Evolutionary conservation across 2,888 invertebrate species (phyloP).

Genomic region (Busseola fusca): DNA sequence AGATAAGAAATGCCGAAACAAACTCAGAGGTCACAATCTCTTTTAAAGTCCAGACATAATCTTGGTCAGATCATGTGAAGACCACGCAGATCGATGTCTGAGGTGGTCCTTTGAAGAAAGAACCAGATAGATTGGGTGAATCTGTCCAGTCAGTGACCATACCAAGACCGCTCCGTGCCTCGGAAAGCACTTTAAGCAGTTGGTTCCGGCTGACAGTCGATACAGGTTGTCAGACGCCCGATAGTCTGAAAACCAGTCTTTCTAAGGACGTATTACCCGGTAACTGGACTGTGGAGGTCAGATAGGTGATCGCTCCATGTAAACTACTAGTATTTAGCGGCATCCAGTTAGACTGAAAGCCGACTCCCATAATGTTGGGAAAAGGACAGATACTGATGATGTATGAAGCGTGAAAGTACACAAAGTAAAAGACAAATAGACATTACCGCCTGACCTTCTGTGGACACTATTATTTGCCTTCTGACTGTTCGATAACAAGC

Average conservation of each 20-base stretch:
- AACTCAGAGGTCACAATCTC: no score
- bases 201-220: background rate
- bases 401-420: background rate
- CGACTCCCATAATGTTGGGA: no score
- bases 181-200: background rate
- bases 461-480: background rate
- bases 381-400: no score
- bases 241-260: background rate
- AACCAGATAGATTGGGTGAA: no score
- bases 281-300: background rate
- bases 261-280: background rate
- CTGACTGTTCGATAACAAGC: background rate
- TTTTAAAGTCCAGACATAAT: no score
- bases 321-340: background rate
- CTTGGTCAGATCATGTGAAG: no score
- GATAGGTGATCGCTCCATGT: background rate
- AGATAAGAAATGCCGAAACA: no score
- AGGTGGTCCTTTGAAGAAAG: no score
- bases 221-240: background rate
- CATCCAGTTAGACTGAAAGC: no score
- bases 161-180: background rate
- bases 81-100: no score
- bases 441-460: no score
- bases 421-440: background rate
- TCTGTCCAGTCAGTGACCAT: no score